phyloP scores from a whole-genome alignment of 2,888 invertebrate species.

The Lycophotia porphyrea region DNA sequence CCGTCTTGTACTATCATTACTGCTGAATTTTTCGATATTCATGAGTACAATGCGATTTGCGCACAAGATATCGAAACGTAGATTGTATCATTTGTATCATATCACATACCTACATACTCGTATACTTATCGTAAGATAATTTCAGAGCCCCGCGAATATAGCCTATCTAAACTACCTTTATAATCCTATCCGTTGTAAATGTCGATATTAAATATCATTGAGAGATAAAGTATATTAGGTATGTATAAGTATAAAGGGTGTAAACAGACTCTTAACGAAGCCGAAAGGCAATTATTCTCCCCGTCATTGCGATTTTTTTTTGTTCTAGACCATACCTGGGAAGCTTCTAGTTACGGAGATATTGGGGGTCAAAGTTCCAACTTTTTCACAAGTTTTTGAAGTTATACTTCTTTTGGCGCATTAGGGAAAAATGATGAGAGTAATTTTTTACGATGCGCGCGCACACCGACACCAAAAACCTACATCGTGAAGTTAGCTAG shows the following conservation, averaged over 20 bases:
- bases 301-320: too few relatives aligned
- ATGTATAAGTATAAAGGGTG: not conserved
- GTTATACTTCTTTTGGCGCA: too few relatives aligned
- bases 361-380: too few relatives aligned
- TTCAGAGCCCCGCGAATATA: conserved; percentile 40
- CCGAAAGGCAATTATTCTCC: too few relatives aligned
- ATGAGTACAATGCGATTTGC: conserved; percentile 7
- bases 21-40: not conserved
- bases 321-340: too few relatives aligned
- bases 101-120: not conserved
- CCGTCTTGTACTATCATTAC: not conserved
- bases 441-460: too few relatives aligned
- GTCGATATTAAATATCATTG: conserved; percentile 45
- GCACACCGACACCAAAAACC: too few relatives aligned
- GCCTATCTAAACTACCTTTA: conserved; percentile 30
- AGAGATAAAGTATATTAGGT: conserved; percentile 22
- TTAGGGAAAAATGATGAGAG: too few relatives aligned
- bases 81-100: conserved; percentile 35
- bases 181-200: conserved; percentile 45
- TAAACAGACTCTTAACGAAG: too few relatives aligned
- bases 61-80: conserved; percentile 14
- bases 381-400: too few relatives aligned
- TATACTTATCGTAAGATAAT: conserved; percentile 32
- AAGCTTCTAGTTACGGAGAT: too few relatives aligned
- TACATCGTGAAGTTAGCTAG: too few relatives aligned